Evolutionary conservation across 2,797 vertebrate genomes (phyloP).

Genomic region (Acrossocheilus wenchowensis): DNA sequence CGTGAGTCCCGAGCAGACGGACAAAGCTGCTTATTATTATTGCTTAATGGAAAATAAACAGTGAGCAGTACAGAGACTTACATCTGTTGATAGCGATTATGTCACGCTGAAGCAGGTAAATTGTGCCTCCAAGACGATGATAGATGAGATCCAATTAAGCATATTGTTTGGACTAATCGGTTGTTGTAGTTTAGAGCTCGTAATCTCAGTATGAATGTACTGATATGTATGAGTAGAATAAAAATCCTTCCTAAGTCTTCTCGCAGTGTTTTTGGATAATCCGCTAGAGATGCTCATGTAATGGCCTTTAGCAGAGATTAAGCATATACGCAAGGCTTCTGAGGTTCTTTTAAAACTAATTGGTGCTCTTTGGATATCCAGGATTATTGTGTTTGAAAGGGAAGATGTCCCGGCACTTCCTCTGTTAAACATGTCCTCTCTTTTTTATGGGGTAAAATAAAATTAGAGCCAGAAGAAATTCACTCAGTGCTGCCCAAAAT

Average conservation of each 20-base stretch:
- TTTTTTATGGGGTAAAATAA: neutral
- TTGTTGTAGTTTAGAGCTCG: too few species aligned
- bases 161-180: neutral
- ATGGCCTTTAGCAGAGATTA: constrained; percentile 43
- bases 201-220: constrained; percentile 6
- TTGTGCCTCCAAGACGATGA: neutral
- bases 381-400: constrained; percentile 36
- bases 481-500: neutral
- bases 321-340: constrained; percentile 12
- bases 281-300: constrained; percentile 25
- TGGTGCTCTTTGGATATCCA: constrained; percentile 25
- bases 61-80: constrained; percentile 8
- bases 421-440: neutral
- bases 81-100: constrained; percentile 15
- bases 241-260: neutral
- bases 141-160: constrained; percentile 5
- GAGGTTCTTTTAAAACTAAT: constrained; percentile 40
- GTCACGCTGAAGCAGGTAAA: constrained; percentile 5
- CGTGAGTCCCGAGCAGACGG: constrained; percentile 17
- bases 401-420: constrained; percentile 3
- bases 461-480: neutral
- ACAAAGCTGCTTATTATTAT: constrained; percentile 53
- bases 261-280: constrained; percentile 22
- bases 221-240: neutral
- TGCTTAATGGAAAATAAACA: constrained; percentile 42